These are phyloP conservation scores for Onychostoma macrolepis DNA, from an alignment of 2,113 vertebrate species.

Conservation along the genomic window DNA sequence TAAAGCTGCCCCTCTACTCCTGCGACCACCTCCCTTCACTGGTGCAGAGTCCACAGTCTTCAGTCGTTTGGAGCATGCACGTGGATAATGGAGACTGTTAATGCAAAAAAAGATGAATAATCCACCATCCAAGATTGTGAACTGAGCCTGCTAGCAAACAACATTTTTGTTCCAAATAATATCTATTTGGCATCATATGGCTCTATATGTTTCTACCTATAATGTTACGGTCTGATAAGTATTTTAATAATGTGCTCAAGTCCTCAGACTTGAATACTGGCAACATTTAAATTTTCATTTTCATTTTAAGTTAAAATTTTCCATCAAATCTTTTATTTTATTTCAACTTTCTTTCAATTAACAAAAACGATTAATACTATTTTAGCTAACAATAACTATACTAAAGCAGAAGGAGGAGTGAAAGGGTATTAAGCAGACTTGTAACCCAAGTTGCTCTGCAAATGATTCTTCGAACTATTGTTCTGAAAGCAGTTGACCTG, in stretches of 20 bases:
- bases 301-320: too few relatives aligned
- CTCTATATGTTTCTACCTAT: background rate
- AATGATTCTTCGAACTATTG: background rate
- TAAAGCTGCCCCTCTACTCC: slow-evolving; percentile 49
- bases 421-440: background rate
- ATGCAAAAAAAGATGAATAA: background rate
- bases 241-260: background rate
- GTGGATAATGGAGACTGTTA: slow-evolving; percentile 77
- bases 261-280: background rate
- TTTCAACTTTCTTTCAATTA: too few relatives aligned
- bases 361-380: too few relatives aligned
- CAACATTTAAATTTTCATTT: too few relatives aligned
- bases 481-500: background rate
- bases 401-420: too few relatives aligned
- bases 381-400: too few relatives aligned
- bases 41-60: slow-evolving; percentile 76
- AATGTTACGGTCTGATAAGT: background rate
- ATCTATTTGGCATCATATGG: background rate
- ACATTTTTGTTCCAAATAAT: background rate
- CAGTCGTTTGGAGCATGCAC: slow-evolving; percentile 87
- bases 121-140: background rate
- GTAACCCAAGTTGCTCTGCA: too few relatives aligned
- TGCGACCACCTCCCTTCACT: slow-evolving; percentile 63
- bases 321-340: too few relatives aligned
- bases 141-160: background rate